phyloP scores from a whole-genome alignment of 2,888 invertebrate genomes.

The Drosophila stalkeri region DNA sequence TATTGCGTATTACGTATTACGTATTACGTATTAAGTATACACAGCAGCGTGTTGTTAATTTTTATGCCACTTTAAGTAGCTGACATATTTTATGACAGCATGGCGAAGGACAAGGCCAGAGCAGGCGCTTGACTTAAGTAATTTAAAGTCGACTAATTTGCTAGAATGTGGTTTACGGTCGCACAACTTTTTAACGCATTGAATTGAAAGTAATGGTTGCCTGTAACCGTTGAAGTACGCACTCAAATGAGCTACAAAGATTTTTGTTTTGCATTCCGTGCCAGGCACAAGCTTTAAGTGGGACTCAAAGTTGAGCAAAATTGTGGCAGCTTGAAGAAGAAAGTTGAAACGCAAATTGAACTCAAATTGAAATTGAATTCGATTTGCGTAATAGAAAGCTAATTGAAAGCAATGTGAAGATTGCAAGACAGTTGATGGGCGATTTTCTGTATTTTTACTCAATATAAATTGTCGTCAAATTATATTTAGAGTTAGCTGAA shows the following conservation, averaged over 20 bases:
- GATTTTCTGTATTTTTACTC: neutral
- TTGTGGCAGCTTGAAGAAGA: neutral
- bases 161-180: conserved; percentile 51
- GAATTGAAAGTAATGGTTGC: conserved; percentile 38
- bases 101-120: conserved; percentile 12
- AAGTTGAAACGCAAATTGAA: conserved; percentile 4
- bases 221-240: conserved; percentile 15
- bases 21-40: conserved; percentile 50
- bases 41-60: conserved; percentile 63
- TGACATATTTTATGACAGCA: conserved; percentile 56
- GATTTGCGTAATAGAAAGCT: neutral
- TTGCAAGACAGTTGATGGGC: neutral
- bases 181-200: conserved; percentile 17
- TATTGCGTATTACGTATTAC: conserved; percentile 41
- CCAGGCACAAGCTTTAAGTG: neutral
- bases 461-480: neutral
- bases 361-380: conserved; percentile 1
- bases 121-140: conserved; percentile 43
- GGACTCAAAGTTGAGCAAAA: conserved; percentile 1
- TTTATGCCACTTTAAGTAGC: conserved; percentile 65
- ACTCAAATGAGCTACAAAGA: conserved; percentile 14
- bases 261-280: neutral
- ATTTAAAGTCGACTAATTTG: conserved; percentile 60
- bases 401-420: neutral
- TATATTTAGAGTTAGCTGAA: no score